Evolutionary conservation across 2,888 invertebrate genomes (phyloP).

Genomic region (Apodemia hepburni): DNA sequence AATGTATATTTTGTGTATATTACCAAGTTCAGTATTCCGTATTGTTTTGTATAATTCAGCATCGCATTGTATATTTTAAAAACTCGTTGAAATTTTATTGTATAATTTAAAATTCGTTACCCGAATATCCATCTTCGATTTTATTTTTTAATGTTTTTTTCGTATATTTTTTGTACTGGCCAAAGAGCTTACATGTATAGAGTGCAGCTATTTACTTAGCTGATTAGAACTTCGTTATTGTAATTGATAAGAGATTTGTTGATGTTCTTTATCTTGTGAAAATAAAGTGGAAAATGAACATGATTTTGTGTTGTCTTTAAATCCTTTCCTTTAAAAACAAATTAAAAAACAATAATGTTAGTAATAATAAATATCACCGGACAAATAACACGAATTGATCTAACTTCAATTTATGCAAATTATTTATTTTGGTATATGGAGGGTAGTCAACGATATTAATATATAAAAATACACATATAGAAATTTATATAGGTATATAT

Average conservation of each 20-base stretch:
- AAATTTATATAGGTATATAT: too few relatives aligned
- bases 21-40: slow-evolving; percentile 59
- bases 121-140: slow-evolving; percentile 58
- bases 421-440: too few relatives aligned
- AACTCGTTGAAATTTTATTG: slow-evolving; percentile 68
- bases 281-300: slow-evolving; percentile 44
- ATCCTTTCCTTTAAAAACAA: not conserved
- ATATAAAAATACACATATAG: too few relatives aligned
- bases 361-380: too few relatives aligned
- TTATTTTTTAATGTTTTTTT: slow-evolving; percentile 54
- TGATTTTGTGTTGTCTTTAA: slow-evolving; percentile 35
- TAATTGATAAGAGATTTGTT: slow-evolving; percentile 78
- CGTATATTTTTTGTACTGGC: slow-evolving; percentile 72
- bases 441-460: too few relatives aligned
- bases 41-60: slow-evolving; percentile 34
- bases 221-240: slow-evolving; percentile 72
- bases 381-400: too few relatives aligned
- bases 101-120: slow-evolving; percentile 74
- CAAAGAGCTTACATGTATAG: slow-evolving; percentile 77
- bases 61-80: slow-evolving; percentile 45
- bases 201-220: slow-evolving; percentile 55
- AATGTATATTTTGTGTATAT: slow-evolving; percentile 44
- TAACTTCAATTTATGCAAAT: too few relatives aligned
- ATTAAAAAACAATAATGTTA: too few relatives aligned
- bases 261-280: slow-evolving; percentile 79